Base-by-base conservation (phyloP, 2,113 vertebrate genomes). In the Pseudorasbora parva region DNA sequence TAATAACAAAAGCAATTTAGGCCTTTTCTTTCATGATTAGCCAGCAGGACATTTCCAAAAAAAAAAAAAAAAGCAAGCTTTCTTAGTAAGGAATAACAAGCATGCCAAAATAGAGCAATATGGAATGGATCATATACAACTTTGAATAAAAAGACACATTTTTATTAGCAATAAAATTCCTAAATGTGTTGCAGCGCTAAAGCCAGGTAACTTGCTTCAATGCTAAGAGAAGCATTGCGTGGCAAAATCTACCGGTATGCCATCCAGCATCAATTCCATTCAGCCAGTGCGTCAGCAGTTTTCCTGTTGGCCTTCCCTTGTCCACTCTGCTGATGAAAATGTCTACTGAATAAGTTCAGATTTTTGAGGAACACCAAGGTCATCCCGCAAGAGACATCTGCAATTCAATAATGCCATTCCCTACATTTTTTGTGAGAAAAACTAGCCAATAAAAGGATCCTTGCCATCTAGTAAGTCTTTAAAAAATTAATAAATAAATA, bases 301-400 rank as follows among this genome's bases (percentile, higher is more conserved):
- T 78, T 76, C 59, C 49, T 37, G 72, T 81, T 56, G 23, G 47
- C 37, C 72, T 84, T 68, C 27, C 17, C 25, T 14, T 3, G 5
- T 37, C 72, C 37, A 88, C 73, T 84, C 76, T 47, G 62, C 68
- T 85, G 73, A 76, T 82, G 75, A 87, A 88, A 84, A 76, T 19
- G 69, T 60, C 62, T 73, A 23, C 66, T 79, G 62, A 82, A 85
- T 75, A 41, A 56, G 15, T 78, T 62, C 43, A 69, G 66, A 69
- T 60, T 59, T 84, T 43, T 47, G 59, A 75, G 45, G 59, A 75
- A 15, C 56, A 66, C 49, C 76, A 88, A 87, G 76, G 81, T 88
- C 78, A 85, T 59, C 72, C 62, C n/a, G 51, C 41, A 59, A 47
- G 17, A 82, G 23, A 30, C 11, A 49, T 30, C 14, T 68, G 43